Percentiles rank a stretch among this genome's conserved stretches.
phyloP scores from a whole-genome alignment of 2,888 invertebrate genomes.

The Elysia crispata region DNA sequence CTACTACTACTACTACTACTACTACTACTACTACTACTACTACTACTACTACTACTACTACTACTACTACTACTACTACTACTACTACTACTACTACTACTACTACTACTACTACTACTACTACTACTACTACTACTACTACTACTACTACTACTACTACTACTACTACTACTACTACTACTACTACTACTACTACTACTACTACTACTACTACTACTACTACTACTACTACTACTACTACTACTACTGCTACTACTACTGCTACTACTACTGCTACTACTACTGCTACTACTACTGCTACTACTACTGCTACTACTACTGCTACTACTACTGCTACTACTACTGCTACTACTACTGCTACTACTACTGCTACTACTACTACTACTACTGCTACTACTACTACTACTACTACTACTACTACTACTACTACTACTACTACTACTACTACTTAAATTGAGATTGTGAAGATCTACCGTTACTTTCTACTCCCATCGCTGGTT shows the following conservation, averaged over 20 bases:
- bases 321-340: background rate
- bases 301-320: background rate
- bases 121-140: constrained; percentile 24
- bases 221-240: constrained; percentile 23
- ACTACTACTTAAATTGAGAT: no score
- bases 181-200: constrained; percentile 40
- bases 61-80: constrained; percentile 5
- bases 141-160: constrained; percentile 30
- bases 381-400: background rate
- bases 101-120: constrained; percentile 22
- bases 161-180: constrained; percentile 1
- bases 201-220: constrained; percentile 41
- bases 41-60: no score
- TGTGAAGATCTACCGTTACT: background rate
- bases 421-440: background rate
- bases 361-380: background rate
- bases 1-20: no score
- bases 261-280: no score
- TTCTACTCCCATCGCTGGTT: no score
- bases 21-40: no score
- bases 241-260: constrained; percentile 17
- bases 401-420: background rate
- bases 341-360: constrained; percentile 5
- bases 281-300: constrained; percentile 3
- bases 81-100: constrained; percentile 7